phyloP scores from a whole-genome alignment of 2,797 vertebrate genomes.

The Sternarchorhynchus goeldii region DNA sequence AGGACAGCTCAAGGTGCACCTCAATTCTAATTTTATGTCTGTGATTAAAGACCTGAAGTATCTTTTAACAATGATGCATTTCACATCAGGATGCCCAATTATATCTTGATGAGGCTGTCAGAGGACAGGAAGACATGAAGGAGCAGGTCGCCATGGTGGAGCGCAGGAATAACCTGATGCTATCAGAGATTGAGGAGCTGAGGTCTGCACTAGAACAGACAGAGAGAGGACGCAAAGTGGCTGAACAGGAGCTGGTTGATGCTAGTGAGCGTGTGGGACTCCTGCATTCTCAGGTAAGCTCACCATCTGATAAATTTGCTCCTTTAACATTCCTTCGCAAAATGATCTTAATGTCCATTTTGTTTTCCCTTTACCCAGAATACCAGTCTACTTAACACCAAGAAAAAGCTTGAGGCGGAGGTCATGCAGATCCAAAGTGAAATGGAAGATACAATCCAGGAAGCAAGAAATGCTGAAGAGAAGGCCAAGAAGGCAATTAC shows the following conservation, averaged over 20 bases:
- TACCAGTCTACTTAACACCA: constrained; percentile 78
- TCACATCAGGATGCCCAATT: constrained; percentile 80
- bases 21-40: not conserved
- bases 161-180: constrained; percentile 83
- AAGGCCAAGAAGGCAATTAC: constrained; percentile 92
- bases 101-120: constrained; percentile 82
- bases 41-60: too few species aligned
- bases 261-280: constrained; percentile 83
- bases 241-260: constrained; percentile 86
- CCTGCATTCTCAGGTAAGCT: constrained; percentile 77
- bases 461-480: constrained; percentile 87
- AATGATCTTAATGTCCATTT: not conserved
- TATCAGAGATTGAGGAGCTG: constrained; percentile 86
- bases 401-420: constrained; percentile 86
- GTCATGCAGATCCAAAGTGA: constrained; percentile 82
- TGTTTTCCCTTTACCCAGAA: constrained; percentile 71
- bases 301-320: not conserved
- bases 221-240: constrained; percentile 80
- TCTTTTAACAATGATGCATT: not conserved
- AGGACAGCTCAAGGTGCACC: constrained; percentile 83
- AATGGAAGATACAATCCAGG: constrained; percentile 84
- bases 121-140: constrained; percentile 85
- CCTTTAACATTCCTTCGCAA: not conserved
- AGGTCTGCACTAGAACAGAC: constrained; percentile 84
- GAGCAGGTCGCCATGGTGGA: constrained; percentile 87